These are phyloP conservation scores for Drosophila pallidifrons DNA, from an alignment of 1,140 invertebrate species.

Conservation along the genomic window DNA sequence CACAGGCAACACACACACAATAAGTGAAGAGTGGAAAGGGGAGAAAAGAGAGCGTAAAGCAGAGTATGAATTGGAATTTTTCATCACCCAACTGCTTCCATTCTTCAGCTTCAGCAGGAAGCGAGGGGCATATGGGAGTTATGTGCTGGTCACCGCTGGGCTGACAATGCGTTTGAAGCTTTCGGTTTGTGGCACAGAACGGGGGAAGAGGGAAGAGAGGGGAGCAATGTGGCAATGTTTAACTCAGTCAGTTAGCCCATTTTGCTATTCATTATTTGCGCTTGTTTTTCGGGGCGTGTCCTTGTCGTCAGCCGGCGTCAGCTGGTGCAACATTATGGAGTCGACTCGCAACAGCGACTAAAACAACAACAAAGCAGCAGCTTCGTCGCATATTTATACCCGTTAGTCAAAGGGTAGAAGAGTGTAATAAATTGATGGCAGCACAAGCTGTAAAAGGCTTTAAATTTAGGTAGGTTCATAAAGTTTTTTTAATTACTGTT, in stretches of 20 bases:
- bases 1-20: not conserved
- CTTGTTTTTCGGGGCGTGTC: conserved; percentile 27
- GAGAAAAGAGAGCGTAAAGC: not conserved
- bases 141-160: conserved; percentile 47
- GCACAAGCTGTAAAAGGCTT: too few species aligned
- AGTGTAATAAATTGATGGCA: too few species aligned
- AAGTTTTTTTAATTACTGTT: too few species aligned
- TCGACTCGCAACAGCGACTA: conserved; percentile 13
- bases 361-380: too few species aligned
- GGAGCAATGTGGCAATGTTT: not conserved
- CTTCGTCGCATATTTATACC: conserved; percentile 28
- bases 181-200: not conserved
- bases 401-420: too few species aligned
- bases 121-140: conserved; percentile 33
- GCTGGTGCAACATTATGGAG: conserved; percentile 56
- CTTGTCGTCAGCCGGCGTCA: conserved; percentile 33
- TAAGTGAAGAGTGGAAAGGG: too few species aligned
- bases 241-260: conserved; percentile 24
- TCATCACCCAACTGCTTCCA: not conserved
- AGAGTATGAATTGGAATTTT: not conserved
- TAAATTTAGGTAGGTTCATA: too few species aligned
- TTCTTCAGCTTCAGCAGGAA: not conserved
- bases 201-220: not conserved
- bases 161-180: conserved; percentile 49
- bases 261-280: conserved; percentile 45